Conservation (phyloP, 2,888 invertebrate genomes). For the Lingula anatina region DNA sequence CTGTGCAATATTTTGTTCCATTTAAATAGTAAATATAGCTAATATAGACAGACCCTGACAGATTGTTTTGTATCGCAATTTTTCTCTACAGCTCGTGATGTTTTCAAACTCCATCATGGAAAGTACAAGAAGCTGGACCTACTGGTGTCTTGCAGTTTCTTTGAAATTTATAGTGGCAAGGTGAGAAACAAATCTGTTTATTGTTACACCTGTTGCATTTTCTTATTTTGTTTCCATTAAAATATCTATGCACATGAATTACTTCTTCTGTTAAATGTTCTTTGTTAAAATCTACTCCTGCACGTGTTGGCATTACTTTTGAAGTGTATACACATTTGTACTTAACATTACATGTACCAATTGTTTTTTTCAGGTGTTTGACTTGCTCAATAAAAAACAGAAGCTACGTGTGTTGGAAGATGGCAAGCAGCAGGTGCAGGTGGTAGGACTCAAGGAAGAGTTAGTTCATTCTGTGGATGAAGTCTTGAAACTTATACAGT, state of each 20-base stretch:
- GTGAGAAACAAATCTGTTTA: conserved; percentile 24
- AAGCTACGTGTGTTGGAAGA: conserved; percentile 94
- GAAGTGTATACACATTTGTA: too few species aligned
- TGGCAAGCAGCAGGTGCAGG: conserved; percentile 95
- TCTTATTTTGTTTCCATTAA: background rate
- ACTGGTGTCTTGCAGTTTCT: conserved; percentile 90
- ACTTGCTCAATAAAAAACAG: conserved; percentile 75
- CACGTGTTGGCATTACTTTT: too few species aligned
- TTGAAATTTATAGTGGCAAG: conserved; percentile 99
- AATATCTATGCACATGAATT: background rate
- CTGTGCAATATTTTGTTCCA: too few species aligned
- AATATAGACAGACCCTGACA: too few species aligned
- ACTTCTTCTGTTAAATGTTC: background rate
- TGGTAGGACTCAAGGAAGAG: conserved; percentile 91
- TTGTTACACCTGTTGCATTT: background rate
- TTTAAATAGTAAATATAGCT: too few species aligned
- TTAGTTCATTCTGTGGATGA: conserved; percentile 90
- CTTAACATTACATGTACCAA: background rate
- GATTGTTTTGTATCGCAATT: too few species aligned
- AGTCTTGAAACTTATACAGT: conserved; percentile 83
- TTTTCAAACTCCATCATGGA: conserved; percentile 44
- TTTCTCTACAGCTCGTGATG: conserved; percentile 51
- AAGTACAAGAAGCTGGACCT: conserved; percentile 68
- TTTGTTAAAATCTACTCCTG: too few species aligned
- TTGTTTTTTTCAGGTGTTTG: conserved; percentile 54